Evolutionary conservation across 2,888 invertebrate genomes (phyloP).

Genomic region (Oligia strigilis): DNA sequence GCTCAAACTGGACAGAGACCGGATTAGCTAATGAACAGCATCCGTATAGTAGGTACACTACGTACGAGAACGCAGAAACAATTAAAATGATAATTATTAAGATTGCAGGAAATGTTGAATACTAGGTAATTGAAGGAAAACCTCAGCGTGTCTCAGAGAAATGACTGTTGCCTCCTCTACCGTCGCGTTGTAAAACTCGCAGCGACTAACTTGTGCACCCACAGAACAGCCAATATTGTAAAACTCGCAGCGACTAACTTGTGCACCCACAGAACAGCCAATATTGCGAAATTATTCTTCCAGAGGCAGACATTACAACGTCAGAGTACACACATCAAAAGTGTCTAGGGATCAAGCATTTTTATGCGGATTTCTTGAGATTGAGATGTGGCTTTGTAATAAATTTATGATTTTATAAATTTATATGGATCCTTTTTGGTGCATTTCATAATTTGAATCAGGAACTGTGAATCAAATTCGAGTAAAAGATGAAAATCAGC

Average conservation of each 20-base stretch:
- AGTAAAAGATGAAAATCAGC: too few relatives aligned
- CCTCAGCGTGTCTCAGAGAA: constrained; percentile 1
- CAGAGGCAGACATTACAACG: background rate
- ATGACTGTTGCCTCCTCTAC: background rate
- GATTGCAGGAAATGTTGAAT: constrained; percentile 29
- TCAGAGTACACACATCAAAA: background rate
- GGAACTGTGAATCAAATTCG: too few relatives aligned
- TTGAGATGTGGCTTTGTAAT: too few relatives aligned
- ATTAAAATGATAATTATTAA: constrained; percentile 28
- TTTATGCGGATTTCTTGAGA: too few relatives aligned
- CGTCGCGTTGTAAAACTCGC: background rate
- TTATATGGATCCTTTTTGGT: too few relatives aligned
- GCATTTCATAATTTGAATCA: too few relatives aligned
- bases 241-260: background rate
- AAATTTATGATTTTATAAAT: too few relatives aligned
- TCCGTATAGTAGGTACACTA: background rate
- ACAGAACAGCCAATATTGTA: background rate
- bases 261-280: background rate
- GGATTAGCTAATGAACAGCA: background rate
- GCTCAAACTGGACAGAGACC: background rate
- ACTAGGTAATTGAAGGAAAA: constrained; percentile 30
- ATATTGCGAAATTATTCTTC: background rate
- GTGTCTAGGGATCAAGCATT: too few relatives aligned
- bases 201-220: background rate
- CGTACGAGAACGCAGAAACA: constrained; percentile 12